phyloP scores from a whole-genome alignment of 2,888 invertebrate species.

The Drosophila subsilvestris region DNA sequence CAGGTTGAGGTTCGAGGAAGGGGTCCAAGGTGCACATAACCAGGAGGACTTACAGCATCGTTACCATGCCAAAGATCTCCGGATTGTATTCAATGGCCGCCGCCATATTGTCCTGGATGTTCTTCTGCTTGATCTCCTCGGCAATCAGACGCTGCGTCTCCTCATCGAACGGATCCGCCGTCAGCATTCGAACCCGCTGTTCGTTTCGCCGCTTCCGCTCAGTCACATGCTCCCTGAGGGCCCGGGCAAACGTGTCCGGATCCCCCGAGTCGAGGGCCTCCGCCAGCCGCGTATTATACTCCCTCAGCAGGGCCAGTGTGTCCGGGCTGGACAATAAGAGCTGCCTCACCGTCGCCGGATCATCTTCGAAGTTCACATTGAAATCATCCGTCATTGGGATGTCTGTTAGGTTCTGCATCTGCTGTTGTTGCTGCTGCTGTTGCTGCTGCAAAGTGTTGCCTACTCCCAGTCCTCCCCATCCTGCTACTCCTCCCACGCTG shows the following conservation, averaged over 20 bases:
- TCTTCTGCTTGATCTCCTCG: constrained; percentile 97
- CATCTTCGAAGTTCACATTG: constrained; percentile 87
- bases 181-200: constrained; percentile 93
- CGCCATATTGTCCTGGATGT: constrained; percentile 99
- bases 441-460: background rate
- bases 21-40: background rate
- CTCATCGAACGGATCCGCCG: constrained; percentile 97
- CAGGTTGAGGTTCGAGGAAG: no score
- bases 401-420: constrained; percentile 48
- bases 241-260: constrained; percentile 90
- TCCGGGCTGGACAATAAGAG: constrained; percentile 96
- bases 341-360: constrained; percentile 92
- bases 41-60: constrained; percentile 90
- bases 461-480: background rate
- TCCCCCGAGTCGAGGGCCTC: constrained; percentile 95
- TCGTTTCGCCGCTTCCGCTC: constrained; percentile 92
- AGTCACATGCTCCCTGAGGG: constrained; percentile 92
- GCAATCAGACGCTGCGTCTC: constrained; percentile 97
- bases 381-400: constrained; percentile 81
- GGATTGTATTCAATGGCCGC: constrained; percentile 99
- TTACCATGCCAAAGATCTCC: constrained; percentile 98
- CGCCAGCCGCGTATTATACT: constrained; percentile 96
- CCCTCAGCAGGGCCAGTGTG: constrained; percentile 94
- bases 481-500: background rate
- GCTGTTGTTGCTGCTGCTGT: constrained; percentile 8